Percentiles rank a stretch among this genome's conserved stretches.
These are phyloP conservation scores for Ginglymostoma cirratum DNA, from an alignment of 2,113 vertebrate species.

Conservation along the genomic window DNA sequence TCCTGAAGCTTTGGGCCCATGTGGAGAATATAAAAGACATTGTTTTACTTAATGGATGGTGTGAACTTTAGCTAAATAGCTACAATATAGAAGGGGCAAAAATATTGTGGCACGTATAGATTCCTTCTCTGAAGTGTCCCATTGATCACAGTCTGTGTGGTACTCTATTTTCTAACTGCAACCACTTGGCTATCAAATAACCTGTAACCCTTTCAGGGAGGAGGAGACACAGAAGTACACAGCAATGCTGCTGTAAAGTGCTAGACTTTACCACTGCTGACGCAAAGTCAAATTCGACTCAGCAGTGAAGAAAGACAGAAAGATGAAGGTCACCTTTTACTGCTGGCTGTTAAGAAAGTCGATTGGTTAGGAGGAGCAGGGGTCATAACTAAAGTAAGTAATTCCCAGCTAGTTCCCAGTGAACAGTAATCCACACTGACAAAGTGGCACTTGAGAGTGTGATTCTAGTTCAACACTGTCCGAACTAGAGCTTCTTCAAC, in stretches of 20 bases:
- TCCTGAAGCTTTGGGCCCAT: not conserved
- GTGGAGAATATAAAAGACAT: slow-evolving; percentile 27
- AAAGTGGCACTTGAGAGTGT: not conserved
- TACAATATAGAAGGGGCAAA: not conserved
- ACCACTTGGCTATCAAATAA: not conserved
- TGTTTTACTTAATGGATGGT: slow-evolving; percentile 26
- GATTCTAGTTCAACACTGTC: not conserved
- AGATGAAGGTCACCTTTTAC: not conserved
- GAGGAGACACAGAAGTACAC: not conserved
- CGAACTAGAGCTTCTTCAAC: not conserved
- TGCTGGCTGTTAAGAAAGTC: not conserved
- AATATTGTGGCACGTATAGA: not conserved
- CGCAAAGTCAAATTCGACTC: not conserved
- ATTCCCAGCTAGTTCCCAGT: not conserved
- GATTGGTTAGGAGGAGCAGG: not conserved
- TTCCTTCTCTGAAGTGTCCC: slow-evolving; percentile 24
- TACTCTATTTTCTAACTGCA: slow-evolving; percentile 13
- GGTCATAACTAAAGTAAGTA: not conserved
- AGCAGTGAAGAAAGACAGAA: not conserved
- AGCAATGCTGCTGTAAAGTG: too few relatives aligned
- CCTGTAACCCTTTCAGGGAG: not conserved
- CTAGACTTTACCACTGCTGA: not conserved
- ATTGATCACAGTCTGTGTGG: slow-evolving; percentile 28
- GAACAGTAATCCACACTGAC: not conserved
- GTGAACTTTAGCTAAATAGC: slow-evolving; percentile 37